Evolutionary conservation across 2,888 invertebrate genomes (phyloP), one percentile per base, ranked within the genome.

Genomic region (Drosophila greeni): DNA sequence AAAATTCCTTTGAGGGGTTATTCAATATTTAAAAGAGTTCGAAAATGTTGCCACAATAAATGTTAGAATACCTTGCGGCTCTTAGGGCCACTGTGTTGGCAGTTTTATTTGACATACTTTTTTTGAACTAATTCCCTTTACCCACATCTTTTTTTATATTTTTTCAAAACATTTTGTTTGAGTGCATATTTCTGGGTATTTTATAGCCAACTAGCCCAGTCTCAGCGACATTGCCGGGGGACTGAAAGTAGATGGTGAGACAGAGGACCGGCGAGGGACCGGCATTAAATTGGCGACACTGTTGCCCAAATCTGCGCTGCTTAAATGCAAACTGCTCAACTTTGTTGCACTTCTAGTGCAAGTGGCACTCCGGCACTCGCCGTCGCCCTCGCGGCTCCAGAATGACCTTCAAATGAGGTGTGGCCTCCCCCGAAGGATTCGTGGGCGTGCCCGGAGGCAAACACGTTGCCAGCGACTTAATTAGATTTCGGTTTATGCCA

Each of bases 281-380:
- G 36, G 61, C 70, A 78, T 72, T 84, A 79, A 84, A 67, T 56
- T 72, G 79, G 58, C 61, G 82, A 84, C 80, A 79, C 60, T 79
- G 79, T 84, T 84, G 84, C 76, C 70, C 65, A 76, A 84, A 75
- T 75, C 82, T 69, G 65, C 65, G 66, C 70, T 70, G 67, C 68
- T 78, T 73, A 69, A 83, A 74, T 66, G 84, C 83, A 82, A 79
- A 70, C 77, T 74, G 66, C 36, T 39, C 65, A 61, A 82, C 79
- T 66, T 60, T 82, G 85, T 80, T 84, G 79, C 83, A 74, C 45
- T 57, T 40, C 56, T 66, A 62, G 34, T 66, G 57, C 52, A 57
- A 26, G 18, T 8, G 36, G n/a, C n/a, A n/a, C 24, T 36, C 33
- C 5, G 18, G 45, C 45, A 7, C 26, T 16, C n/a, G 20, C 12